phyloP scores from a whole-genome alignment of 2,113 vertebrate genomes.

The Misgurnus anguillicaudatus region DNA sequence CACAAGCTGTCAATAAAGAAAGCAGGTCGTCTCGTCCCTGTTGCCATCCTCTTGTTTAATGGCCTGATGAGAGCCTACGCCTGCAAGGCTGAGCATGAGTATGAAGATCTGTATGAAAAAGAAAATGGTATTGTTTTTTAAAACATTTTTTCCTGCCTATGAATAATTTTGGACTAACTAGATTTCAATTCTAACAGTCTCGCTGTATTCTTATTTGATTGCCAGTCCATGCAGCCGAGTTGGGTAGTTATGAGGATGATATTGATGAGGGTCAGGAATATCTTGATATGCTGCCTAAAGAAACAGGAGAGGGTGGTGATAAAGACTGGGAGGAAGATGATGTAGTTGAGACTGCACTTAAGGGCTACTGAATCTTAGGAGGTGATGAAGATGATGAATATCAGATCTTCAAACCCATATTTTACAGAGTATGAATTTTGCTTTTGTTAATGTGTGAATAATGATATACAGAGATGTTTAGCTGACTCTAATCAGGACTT shows the following conservation, averaged over 20 bases:
- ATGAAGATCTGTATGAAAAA: slow-evolving; percentile 93
- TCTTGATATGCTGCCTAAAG: slow-evolving; percentile 96
- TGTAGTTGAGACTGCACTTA: slow-evolving; percentile 94
- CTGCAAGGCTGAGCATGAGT: slow-evolving; percentile 96
- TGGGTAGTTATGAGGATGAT: slow-evolving; percentile 97
- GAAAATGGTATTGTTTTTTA: no score
- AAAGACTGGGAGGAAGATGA: slow-evolving; percentile 99
- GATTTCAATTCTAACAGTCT: no score
- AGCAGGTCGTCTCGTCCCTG: slow-evolving; percentile 90
- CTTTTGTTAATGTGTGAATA: neutral
- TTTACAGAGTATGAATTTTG: slow-evolving; percentile 88
- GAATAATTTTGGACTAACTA: no score
- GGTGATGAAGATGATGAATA: slow-evolving; percentile 99
- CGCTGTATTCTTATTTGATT: no score
- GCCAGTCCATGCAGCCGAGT: slow-evolving; percentile 70
- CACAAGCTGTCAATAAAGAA: slow-evolving; percentile 91
- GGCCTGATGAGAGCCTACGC: slow-evolving; percentile 97
- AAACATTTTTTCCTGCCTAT: no score
- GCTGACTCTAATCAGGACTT: neutral
- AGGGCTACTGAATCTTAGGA: slow-evolving; percentile 93
- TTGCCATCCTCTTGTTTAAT: slow-evolving; percentile 94
- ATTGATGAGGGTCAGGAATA: slow-evolving; percentile 98
- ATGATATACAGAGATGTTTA: neutral
- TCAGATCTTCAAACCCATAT: slow-evolving; percentile 99
- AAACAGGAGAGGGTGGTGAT: slow-evolving; percentile 95